Evolutionary conservation across 1,140 invertebrate genomes (phyloP).

Genomic region (Danaus melanippus): DNA sequence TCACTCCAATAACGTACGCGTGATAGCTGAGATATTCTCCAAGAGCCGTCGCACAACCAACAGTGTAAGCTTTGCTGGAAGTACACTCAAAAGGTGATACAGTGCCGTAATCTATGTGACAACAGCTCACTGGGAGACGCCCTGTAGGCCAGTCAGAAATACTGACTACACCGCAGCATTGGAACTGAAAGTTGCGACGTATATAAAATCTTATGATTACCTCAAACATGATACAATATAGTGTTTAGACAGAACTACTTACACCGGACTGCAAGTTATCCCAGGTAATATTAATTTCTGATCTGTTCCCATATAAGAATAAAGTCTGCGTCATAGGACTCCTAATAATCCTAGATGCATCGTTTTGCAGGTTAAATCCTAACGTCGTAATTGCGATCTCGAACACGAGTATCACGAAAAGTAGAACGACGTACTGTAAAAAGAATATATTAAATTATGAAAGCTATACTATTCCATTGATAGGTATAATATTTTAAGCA

Average conservation of each 20-base stretch:
- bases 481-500: too few species aligned
- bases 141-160: constrained; percentile 56
- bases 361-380: constrained; percentile 79
- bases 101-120: constrained; percentile 55
- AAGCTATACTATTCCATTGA: too few species aligned
- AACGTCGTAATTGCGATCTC: constrained; percentile 84
- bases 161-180: constrained; percentile 75
- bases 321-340: constrained; percentile 68
- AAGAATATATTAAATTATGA: too few species aligned
- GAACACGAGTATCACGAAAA: constrained; percentile 82
- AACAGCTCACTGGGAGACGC: constrained; percentile 67
- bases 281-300: constrained; percentile 40
- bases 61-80: constrained; percentile 28
- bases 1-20: constrained; percentile 33
- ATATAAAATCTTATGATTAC: constrained; percentile 3
- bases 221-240: constrained; percentile 1
- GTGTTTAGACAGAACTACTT: constrained; percentile 16
- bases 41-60: constrained; percentile 36
- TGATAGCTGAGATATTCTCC: constrained; percentile 49
- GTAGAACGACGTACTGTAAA: constrained; percentile 80
- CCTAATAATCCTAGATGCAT: constrained; percentile 60
- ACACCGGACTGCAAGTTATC: constrained; percentile 53
- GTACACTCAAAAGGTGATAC: constrained; percentile 50
- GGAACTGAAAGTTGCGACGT: constrained; percentile 56
- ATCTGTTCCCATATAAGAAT: constrained; percentile 51